A percentile compares a stretch with the other conserved stretches of the same genome.
These are phyloP conservation scores for Heterodera filipjevi DNA, from an alignment of 2,888 invertebrate genomes.

Conservation along the genomic window DNA sequence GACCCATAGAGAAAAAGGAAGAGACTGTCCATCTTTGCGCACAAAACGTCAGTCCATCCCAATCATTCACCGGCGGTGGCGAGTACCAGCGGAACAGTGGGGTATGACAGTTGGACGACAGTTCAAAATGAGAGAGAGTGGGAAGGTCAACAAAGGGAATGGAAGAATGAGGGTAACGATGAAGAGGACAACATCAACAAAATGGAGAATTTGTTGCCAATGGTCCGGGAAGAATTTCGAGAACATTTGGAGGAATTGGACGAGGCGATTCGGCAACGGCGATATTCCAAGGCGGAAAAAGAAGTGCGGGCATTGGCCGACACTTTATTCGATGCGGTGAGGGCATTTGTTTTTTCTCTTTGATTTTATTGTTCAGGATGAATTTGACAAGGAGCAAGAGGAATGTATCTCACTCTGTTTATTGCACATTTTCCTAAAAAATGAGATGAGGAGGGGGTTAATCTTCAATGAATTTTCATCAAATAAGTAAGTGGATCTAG, in stretches of 20 bases:
- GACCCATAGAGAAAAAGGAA: background rate
- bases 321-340: constrained; percentile 35
- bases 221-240: constrained; percentile 35
- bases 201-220: constrained; percentile 26
- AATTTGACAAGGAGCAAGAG: constrained; percentile 49
- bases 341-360: constrained; percentile 1
- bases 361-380: constrained; percentile 42
- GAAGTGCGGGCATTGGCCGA: constrained; percentile 35
- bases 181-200: constrained; percentile 12
- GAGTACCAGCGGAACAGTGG: background rate
- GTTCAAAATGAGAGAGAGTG: background rate
- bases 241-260: constrained; percentile 35
- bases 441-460: constrained; percentile 29
- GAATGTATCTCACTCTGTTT: constrained; percentile 39
- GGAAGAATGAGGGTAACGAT: constrained; percentile 19
- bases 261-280: constrained; percentile 12
- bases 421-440: constrained; percentile 32
- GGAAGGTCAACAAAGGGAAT: background rate
- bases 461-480: background rate
- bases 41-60: background rate
- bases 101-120: background rate
- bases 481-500: background rate
- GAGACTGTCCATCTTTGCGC: background rate
- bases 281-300: constrained; percentile 2
- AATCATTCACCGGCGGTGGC: background rate